These are phyloP conservation scores for Bombus ignitus DNA, from an alignment of 1,140 invertebrate genomes.

Conservation along the genomic window DNA sequence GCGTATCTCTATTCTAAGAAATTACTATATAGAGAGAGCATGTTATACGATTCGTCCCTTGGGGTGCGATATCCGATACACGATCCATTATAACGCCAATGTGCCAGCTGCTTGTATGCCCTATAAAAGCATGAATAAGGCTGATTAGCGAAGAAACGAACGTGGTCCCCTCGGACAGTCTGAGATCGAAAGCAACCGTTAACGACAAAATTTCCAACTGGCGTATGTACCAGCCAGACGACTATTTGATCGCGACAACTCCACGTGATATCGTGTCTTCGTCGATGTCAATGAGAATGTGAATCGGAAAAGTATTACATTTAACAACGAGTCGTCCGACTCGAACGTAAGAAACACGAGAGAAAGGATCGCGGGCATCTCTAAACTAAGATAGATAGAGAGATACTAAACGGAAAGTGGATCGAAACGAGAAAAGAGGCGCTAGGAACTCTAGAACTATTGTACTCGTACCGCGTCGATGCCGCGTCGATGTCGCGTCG, in stretches of 20 bases:
- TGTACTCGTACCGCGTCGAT: background rate
- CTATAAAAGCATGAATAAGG: slow-evolving; percentile 73
- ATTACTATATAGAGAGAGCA: no score
- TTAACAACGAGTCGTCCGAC: background rate
- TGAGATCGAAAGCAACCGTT: background rate
- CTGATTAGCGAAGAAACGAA: slow-evolving; percentile 62
- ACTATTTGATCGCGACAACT: background rate
- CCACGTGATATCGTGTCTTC: slow-evolving; percentile 10
- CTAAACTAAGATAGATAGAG: no score
- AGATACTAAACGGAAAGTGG: background rate
- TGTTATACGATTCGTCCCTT: slow-evolving; percentile 23
- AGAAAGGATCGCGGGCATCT: background rate
- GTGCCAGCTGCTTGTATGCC: slow-evolving; percentile 81
- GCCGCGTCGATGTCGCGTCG: no score
- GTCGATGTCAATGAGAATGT: background rate
- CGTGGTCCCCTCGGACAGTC: slow-evolving; percentile 6
- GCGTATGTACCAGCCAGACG: background rate
- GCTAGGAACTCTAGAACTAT: background rate
- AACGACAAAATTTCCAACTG: background rate
- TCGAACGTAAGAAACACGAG: background rate
- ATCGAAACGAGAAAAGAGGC: background rate
- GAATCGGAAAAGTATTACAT: background rate
- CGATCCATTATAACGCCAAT: slow-evolving; percentile 69
- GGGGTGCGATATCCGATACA: slow-evolving; percentile 36
- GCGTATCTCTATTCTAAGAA: no score